These are phyloP conservation scores for Phoeniculus purpureus DNA, from an alignment of 2,797 vertebrate species.

Conservation along the genomic window DNA sequence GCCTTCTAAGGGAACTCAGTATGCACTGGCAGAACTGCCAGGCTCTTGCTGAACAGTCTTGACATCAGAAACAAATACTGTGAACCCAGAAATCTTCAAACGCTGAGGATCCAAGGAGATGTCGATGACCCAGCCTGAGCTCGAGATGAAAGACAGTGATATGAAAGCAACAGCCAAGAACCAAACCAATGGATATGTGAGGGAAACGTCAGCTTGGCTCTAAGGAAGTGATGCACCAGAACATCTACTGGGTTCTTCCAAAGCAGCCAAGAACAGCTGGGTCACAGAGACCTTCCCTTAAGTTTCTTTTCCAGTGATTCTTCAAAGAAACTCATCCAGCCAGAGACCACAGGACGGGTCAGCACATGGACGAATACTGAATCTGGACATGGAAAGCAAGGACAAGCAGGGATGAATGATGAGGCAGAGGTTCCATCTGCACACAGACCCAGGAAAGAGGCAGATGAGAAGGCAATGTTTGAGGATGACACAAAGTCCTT, in stretches of 20 bases:
- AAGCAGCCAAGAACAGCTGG: neutral
- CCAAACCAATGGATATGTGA: accelerated
- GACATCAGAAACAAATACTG: neutral
- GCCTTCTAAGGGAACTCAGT: neutral
- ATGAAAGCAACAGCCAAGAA: neutral
- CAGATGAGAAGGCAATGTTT: neutral
- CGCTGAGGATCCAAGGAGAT: neutral
- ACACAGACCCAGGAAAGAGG: neutral
- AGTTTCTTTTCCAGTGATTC: neutral
- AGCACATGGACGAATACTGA: neutral
- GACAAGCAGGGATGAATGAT: neutral
- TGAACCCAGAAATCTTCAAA: neutral
- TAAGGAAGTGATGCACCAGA: neutral
- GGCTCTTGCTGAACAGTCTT: neutral
- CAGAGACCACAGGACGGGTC: neutral
- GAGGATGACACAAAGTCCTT: neutral
- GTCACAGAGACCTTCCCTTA: neutral
- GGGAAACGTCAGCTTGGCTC: neutral
- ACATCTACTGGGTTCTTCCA: neutral
- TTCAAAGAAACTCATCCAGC: neutral
- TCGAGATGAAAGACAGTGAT: neutral
- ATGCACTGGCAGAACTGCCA: neutral
- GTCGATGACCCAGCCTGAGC: neutral
- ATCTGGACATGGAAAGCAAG: neutral
- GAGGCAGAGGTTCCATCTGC: neutral